Evolutionary conservation across 2,888 invertebrate species (phyloP).

Genomic region (Synergus laeviventris): DNA sequence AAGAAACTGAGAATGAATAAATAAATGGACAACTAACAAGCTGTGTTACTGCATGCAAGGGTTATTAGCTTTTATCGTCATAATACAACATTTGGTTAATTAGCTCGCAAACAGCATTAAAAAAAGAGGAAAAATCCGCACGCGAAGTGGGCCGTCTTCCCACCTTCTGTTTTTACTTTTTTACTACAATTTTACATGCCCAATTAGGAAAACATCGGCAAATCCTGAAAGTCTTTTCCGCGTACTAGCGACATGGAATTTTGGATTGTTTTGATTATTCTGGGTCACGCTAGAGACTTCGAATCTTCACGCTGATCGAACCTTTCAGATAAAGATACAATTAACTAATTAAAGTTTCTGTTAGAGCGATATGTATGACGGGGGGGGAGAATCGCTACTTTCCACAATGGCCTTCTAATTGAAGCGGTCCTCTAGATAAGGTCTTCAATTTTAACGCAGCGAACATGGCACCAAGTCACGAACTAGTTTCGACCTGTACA

Average conservation of each 20-base stretch:
- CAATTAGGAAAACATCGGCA: slow-evolving; percentile 3
- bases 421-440: slow-evolving; percentile 63
- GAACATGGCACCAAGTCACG: slow-evolving; percentile 65
- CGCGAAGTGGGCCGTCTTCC: neutral
- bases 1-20: neutral
- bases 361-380: slow-evolving; percentile 51
- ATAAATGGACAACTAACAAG: neutral
- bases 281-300: slow-evolving; percentile 3
- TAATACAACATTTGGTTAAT: neutral
- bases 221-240: neutral
- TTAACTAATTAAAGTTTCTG: slow-evolving; percentile 65
- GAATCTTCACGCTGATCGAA: slow-evolving; percentile 16
- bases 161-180: neutral
- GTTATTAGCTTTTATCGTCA: slow-evolving; percentile 7
- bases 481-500: slow-evolving; percentile 46
- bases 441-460: slow-evolving; percentile 65
- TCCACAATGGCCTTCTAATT: slow-evolving; percentile 59
- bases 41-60: slow-evolving; percentile 10
- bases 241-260: neutral
- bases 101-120: neutral
- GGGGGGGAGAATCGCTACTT: slow-evolving; percentile 63
- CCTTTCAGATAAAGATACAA: slow-evolving; percentile 49
- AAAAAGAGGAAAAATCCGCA: slow-evolving; percentile 4
- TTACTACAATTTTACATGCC: neutral
- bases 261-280: slow-evolving; percentile 28